These are phyloP conservation scores for Heliconius cydno DNA, from an alignment of 2,888 invertebrate species.

Conservation along the genomic window DNA sequence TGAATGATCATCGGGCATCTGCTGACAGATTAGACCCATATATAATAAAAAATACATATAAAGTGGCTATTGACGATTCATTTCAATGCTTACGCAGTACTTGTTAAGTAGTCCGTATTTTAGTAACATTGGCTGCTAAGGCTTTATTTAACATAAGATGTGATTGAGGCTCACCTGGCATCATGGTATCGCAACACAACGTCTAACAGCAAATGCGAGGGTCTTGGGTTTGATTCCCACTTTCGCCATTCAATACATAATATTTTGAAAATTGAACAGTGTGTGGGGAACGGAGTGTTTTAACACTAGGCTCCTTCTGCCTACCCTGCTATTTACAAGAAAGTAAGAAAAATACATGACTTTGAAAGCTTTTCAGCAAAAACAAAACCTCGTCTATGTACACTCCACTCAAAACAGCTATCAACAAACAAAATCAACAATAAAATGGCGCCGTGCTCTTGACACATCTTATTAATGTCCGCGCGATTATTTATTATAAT, in stretches of 20 bases:
- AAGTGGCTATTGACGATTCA: too few relatives aligned
- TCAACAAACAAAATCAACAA: conserved; percentile 44
- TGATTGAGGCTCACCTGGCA: not conserved
- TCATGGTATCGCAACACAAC: not conserved
- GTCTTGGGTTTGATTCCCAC: not conserved
- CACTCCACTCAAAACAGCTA: conserved; percentile 4
- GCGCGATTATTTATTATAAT: conserved; percentile 46
- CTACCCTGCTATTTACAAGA: not conserved
- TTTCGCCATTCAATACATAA: not conserved
- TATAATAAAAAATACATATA: too few relatives aligned
- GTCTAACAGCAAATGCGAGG: not conserved
- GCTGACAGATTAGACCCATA: too few relatives aligned
- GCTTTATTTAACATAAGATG: too few relatives aligned
- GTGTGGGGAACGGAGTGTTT: not conserved
- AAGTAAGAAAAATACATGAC: not conserved
- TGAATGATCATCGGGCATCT: too few relatives aligned
- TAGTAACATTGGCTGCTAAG: too few relatives aligned
- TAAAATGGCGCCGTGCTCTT: conserved; percentile 47
- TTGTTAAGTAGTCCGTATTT: too few relatives aligned
- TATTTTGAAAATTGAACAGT: not conserved
- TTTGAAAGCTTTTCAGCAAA: not conserved
- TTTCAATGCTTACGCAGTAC: too few relatives aligned
- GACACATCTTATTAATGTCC: conserved; percentile 49
- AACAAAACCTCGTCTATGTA: not conserved
- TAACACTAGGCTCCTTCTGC: not conserved